Evolutionary conservation across 1,140 invertebrate species (phyloP).

Genomic region (Drosophila subpulchrella): DNA sequence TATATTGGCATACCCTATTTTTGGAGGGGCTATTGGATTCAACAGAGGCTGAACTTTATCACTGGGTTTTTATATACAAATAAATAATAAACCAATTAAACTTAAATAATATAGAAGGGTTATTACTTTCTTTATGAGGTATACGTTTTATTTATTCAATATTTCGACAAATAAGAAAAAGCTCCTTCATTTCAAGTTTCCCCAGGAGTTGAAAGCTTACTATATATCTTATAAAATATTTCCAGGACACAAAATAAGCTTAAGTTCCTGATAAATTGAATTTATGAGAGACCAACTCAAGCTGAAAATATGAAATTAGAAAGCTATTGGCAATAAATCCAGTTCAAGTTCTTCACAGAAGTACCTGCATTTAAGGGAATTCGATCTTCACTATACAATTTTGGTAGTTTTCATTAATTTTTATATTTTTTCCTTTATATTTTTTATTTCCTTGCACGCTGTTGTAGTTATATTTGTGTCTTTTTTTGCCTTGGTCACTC

Average conservation of each 20-base stretch:
- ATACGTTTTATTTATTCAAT: too few species aligned
- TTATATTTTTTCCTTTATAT: conserved; percentile 2
- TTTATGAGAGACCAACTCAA: neutral
- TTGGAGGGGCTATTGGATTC: neutral
- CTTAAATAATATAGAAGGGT: too few species aligned
- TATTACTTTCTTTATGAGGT: too few species aligned
- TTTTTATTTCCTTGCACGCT: conserved; percentile 15
- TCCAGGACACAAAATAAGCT: neutral
- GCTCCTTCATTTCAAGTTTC: too few species aligned
- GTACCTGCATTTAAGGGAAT: neutral
- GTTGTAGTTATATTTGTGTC: conserved; percentile 9
- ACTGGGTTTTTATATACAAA: too few species aligned
- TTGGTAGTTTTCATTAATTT: conserved; percentile 7
- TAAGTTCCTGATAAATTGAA: neutral
- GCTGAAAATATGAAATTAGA: neutral
- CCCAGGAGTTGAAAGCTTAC: too few species aligned
- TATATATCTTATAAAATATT: too few species aligned
- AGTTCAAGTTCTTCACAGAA: neutral
- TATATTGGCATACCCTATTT: conserved; percentile 54
- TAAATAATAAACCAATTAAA: too few species aligned
- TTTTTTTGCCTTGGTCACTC: conserved; percentile 64
- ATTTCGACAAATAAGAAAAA: too few species aligned
- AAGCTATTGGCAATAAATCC: neutral
- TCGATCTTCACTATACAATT: neutral
- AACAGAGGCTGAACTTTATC: too few species aligned